Evolutionary conservation across 2,888 invertebrate genomes (phyloP).

Genomic region (Hyalella azteca): DNA sequence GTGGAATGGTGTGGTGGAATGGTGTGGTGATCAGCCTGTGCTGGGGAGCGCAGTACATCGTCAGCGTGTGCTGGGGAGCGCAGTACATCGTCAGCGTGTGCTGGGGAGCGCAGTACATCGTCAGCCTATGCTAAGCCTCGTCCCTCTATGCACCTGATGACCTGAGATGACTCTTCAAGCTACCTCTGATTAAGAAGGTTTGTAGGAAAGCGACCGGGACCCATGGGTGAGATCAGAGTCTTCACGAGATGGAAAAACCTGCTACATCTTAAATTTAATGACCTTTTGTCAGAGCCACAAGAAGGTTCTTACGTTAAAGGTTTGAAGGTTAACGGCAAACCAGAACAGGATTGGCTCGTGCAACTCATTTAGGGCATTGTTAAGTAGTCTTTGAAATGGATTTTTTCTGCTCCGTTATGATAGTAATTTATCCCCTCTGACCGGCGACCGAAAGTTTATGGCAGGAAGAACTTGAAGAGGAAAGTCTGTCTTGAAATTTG

Average conservation of each 20-base stretch:
- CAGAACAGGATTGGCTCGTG: neutral
- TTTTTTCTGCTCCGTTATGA: neutral
- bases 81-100: no score
- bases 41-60: no score
- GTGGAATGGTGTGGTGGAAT: no score
- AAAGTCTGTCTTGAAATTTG: no score
- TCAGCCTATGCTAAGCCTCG: neutral
- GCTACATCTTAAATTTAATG: slow-evolving; percentile 9
- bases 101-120: no score
- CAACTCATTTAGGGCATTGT: neutral
- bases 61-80: no score
- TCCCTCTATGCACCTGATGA: slow-evolving; percentile 6
- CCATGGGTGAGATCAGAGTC: slow-evolving; percentile 10
- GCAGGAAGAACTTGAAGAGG: no score
- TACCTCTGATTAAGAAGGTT: slow-evolving; percentile 12
- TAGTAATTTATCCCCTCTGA: neutral
- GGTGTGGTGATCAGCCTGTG: no score
- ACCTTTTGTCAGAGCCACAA: slow-evolving; percentile 6
- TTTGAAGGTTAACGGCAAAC: neutral
- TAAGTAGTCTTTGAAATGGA: neutral
- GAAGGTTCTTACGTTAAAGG: neutral
- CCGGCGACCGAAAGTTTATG: neutral
- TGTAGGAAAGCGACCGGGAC: neutral
- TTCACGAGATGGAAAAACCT: slow-evolving; percentile 15
- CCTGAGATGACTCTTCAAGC: slow-evolving; percentile 11